Conservation (phyloP, 2,797 vertebrate genomes). For the Gymnopithys bicolor region DNA sequence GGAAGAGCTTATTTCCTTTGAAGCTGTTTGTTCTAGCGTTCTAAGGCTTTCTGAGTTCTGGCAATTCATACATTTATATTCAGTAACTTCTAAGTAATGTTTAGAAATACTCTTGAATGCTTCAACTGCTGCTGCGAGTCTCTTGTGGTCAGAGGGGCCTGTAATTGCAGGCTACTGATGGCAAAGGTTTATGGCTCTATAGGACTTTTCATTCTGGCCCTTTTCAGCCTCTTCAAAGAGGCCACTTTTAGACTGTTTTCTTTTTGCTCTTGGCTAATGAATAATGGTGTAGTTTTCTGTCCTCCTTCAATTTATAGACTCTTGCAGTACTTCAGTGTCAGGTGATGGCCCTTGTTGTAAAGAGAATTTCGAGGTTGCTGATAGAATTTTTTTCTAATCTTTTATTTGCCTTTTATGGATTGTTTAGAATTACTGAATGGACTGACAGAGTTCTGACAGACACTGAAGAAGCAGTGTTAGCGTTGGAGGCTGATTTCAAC, state of each 20-base stretch:
- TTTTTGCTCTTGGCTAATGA: not conserved
- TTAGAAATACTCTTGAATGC: not conserved
- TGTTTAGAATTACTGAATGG: not conserved
- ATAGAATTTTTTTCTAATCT: not conserved
- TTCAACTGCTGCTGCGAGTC: not conserved
- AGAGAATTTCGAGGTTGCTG: not conserved
- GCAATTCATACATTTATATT: not conserved
- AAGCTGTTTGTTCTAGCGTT: not conserved
- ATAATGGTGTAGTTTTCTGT: not conserved
- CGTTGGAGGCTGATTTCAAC: not conserved
- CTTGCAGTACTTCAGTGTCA: not conserved
- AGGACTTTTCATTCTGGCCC: not conserved
- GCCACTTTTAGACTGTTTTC: not conserved
- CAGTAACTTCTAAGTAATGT: not conserved
- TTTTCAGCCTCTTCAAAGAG: slow-evolving; percentile 7
- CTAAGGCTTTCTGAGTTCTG: not conserved
- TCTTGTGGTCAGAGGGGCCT: not conserved
- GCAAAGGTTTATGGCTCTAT: not conserved
- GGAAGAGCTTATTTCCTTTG: not conserved
- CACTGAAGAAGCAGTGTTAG: not conserved
- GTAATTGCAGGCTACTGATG: not conserved
- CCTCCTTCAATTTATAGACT: not conserved
- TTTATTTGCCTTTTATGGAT: not conserved
- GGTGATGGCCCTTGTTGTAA: slow-evolving; percentile 7
- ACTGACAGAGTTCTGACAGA: not conserved